These are phyloP conservation scores for Drepana falcataria DNA, from an alignment of 2,888 invertebrate species.

Conservation along the genomic window DNA sequence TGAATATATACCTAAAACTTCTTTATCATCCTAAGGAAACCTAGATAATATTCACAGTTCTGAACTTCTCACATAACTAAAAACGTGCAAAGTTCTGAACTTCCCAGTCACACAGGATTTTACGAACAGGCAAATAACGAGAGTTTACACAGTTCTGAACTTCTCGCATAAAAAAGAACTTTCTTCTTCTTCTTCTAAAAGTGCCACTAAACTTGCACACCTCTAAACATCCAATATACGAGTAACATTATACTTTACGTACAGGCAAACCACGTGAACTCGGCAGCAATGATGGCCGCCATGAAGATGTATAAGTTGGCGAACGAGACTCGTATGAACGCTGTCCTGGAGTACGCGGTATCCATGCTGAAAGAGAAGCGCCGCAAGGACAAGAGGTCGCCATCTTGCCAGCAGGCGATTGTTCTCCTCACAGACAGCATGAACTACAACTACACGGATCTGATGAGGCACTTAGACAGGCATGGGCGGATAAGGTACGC, in stretches of 20 bases:
- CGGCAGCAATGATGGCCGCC: constrained; percentile 64
- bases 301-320: constrained; percentile 34
- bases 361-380: constrained; percentile 40
- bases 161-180: no score
- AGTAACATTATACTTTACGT: neutral
- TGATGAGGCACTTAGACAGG: constrained; percentile 50
- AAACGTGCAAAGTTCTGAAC: no score
- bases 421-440: constrained; percentile 62
- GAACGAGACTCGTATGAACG: constrained; percentile 50
- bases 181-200: no score
- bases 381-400: constrained; percentile 29
- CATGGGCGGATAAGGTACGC: constrained; percentile 55
- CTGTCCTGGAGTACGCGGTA: constrained; percentile 47
- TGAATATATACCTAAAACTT: no score
- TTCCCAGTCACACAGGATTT: no score
- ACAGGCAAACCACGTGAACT: constrained; percentile 69
- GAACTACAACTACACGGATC: constrained; percentile 46
- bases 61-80: no score
- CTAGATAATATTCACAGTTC: no score
- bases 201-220: no score
- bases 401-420: constrained; percentile 66
- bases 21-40: no score
- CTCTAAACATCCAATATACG: no score
- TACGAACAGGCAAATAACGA: no score
- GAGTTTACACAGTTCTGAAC: no score